Evolutionary conservation across 2,113 vertebrate genomes (phyloP).

Genomic region (Ardeotis arabs): DNA sequence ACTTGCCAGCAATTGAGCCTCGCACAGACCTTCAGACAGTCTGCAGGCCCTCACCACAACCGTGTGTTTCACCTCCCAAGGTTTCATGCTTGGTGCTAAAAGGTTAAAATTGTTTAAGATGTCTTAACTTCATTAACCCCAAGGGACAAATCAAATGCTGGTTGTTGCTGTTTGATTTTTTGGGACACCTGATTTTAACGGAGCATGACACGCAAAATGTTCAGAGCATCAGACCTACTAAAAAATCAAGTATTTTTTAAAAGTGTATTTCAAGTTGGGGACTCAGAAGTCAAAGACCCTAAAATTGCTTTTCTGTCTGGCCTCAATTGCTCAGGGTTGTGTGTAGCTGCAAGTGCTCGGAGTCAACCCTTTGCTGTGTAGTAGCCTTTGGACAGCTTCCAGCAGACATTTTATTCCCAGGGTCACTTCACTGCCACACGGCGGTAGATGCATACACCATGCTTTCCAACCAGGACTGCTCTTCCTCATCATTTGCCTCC

Average conservation of each 20-base stretch:
- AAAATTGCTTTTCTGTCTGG: background rate
- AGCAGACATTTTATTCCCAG: background rate
- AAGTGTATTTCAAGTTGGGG: background rate
- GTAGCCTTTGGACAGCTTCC: background rate
- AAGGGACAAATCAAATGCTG: background rate
- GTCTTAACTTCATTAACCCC: background rate
- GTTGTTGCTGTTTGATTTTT: background rate
- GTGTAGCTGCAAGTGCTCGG: background rate
- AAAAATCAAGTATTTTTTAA: background rate
- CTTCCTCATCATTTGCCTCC: background rate
- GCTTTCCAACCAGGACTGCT: background rate
- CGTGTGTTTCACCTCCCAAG: background rate
- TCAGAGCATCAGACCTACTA: background rate
- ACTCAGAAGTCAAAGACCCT: background rate
- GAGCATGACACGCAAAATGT: accelerated
- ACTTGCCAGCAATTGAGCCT: background rate
- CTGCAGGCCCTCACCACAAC: background rate
- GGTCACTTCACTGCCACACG: accelerated
- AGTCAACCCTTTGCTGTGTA: background rate
- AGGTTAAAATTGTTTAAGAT: background rate
- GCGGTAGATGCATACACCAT: background rate
- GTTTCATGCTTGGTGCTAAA: background rate
- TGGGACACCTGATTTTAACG: background rate
- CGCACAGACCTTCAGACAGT: background rate
- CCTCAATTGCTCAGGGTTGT: background rate